Base-by-base conservation (phyloP, 2,888 invertebrate genomes). In the Kuschelorhynchus macadamiae region DNA sequence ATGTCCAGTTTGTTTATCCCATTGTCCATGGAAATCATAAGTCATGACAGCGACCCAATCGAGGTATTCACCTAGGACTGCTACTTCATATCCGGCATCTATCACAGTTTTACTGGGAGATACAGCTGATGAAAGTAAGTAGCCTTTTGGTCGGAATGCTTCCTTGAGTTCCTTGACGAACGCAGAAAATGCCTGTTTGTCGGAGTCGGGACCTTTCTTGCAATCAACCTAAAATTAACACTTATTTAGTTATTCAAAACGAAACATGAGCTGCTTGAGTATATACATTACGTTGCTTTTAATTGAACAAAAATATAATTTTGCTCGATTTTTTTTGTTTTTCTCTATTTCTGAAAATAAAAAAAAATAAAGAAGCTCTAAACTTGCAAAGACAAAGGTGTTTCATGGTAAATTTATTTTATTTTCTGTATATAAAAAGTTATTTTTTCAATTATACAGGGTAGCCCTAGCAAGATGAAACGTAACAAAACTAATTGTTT, bases 41-140 rank as follows among this genome's bases (percentile, higher is more conserved):
- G 94, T 92, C 96, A 96, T 96, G 0, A 96, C 94, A 0, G 95
- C 93, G 50, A 96, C 92, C 94, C 95, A 95, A 80, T 96, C 95
- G 61, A 96, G 85, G 79, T 92, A 88, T 73, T 88, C 86, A 0
- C 92, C 90, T 2, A 96, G 78, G 0, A 88, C 86, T 0, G 91
- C 90, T 0, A 96, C 94, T 77, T 95, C 92, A 79, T 96, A 96
- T 77, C 87, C 93, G 1, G 90, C 91, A 80, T 96, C 95, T 62
- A 96, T 92, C 0, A 96, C 93, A 73, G 90, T 91, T 83, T 95
- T 95, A 80, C 91, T 95, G 0, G 95, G 95, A 0, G 95, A 93
- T 0, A 95, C 95, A 0, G 95, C 95, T 0, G 95, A 88, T 0
- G 94, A 94, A 4, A 96, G 83, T 0, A 95, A 83, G 11, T 92